Evolutionary conservation across 2,113 vertebrate species (phyloP), one percentile per base, ranked within the genome.

Genomic region (Tamias sibiricus): DNA sequence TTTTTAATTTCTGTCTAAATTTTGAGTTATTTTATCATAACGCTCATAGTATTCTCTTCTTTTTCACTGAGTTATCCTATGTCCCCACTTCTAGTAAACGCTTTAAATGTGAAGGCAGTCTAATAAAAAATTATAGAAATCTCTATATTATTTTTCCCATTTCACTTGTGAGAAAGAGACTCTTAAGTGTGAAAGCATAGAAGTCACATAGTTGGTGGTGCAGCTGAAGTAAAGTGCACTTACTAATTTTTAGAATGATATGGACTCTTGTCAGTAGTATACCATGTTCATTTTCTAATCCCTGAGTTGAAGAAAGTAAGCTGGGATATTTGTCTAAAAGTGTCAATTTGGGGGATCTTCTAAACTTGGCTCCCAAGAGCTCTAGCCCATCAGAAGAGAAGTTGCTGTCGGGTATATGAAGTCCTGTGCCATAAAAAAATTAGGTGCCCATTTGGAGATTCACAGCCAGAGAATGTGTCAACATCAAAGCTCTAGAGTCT

Each of bases 401-500:
- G 37, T 49, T 92, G 69, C 74, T 94, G 0, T 82, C 71, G 47
- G 74, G 82, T 87, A 35, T 59, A 6, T 4, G 1, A 71, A 91
- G 49, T n/a, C 14, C 30, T 84, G 17, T 7, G 40, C 85, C 37
- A 16, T 90, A 49, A 84, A 71, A 95, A 17, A 47, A 19, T 24
- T n/a, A 20, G 10, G 6, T 54, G 17, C 5, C 26, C 12, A 5
- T 59, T 81, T 76, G 24, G 0, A 47, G 24, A 32, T 32, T 75
- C 37, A 8, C 11, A 44, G 22, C 44, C 9, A 49, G 40, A 32
- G 35, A 77, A 97, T 94, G 71, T 94, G 59, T 97, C 96, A 28
- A 42, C 85, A 6, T 8, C 96, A 44, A 95, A 22, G 79, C 97
- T 0, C 0, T 92, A 0, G 95, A 97, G 86, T 97, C 98, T 0